These are phyloP conservation scores for Macaria liturata DNA, from an alignment of 2,888 invertebrate species.

Conservation along the genomic window DNA sequence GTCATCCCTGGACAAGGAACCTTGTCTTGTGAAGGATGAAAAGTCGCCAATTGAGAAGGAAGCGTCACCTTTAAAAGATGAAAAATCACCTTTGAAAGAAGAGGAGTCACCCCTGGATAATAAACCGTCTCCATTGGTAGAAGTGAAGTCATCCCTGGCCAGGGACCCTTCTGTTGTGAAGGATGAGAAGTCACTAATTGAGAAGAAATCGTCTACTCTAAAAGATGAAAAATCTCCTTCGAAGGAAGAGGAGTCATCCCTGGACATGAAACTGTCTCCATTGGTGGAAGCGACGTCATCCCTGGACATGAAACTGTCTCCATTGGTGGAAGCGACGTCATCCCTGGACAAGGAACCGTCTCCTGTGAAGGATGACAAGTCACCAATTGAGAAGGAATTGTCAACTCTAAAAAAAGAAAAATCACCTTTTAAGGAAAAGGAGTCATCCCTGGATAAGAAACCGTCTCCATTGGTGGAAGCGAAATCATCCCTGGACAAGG, in stretches of 20 bases:
- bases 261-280: neutral
- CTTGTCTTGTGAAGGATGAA: no score
- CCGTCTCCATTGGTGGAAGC: neutral
- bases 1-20: no score
- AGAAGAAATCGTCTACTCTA: no score
- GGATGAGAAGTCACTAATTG: no score
- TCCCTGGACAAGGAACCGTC: neutral
- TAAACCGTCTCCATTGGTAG: neutral
- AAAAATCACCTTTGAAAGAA: neutral
- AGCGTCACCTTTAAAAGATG: no score
- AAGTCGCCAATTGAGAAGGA: no score
- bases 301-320: no score
- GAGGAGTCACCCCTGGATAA: neutral
- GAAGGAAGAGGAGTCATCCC: neutral
- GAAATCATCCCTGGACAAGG: no score
- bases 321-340: neutral
- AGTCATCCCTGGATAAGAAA: conserved; percentile 18
- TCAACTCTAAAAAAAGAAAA: conserved; percentile 21
- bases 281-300: neutral
- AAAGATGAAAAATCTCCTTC: no score
- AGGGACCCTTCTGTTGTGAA: neutral
- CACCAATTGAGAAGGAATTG: conserved; percentile 20
- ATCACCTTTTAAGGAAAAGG: conserved; percentile 10
- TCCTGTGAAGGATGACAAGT: conserved; percentile 12
- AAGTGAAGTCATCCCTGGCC: neutral